These are phyloP conservation scores for Merluccius polli DNA, from an alignment of 2,797 vertebrate species.

Conservation along the genomic window DNA sequence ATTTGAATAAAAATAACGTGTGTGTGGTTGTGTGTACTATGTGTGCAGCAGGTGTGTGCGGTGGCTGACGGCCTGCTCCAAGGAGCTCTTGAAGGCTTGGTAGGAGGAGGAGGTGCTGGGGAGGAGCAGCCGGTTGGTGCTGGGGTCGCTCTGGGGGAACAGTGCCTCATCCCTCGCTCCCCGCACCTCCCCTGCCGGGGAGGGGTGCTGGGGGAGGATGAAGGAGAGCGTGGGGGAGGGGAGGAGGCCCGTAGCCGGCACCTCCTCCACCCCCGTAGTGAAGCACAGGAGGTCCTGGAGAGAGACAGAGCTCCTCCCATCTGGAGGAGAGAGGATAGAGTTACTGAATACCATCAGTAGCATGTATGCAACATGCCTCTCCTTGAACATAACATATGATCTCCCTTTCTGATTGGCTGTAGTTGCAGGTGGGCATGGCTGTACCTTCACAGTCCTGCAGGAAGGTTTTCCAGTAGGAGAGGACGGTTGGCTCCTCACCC, in stretches of 20 bases:
- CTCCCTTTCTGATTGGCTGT: neutral
- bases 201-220: constrained; percentile 55
- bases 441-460: constrained; percentile 84
- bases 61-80: constrained; percentile 83
- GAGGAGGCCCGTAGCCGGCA: constrained; percentile 75
- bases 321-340: constrained; percentile 57
- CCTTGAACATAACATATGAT: neutral
- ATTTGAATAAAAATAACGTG: neutral
- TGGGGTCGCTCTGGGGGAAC: constrained; percentile 76
- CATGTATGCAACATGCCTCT: neutral
- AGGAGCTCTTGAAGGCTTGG: constrained; percentile 78
- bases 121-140: constrained; percentile 74
- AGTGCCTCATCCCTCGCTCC: constrained; percentile 10
- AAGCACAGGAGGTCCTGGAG: constrained; percentile 84
- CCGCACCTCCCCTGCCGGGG: too few relatives aligned
- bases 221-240: constrained; percentile 81
- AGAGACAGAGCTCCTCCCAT: constrained; percentile 76
- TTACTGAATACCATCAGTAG: neutral
- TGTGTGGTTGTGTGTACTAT: neutral
- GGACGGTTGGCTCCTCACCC: constrained; percentile 49
- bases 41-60: constrained; percentile 41
- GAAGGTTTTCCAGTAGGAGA: constrained; percentile 81
- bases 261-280: constrained; percentile 70
- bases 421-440: neutral
- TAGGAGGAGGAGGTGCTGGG: constrained; percentile 75